Conservation (phyloP, 2,888 invertebrate species). For the Apamea monoglypha region DNA sequence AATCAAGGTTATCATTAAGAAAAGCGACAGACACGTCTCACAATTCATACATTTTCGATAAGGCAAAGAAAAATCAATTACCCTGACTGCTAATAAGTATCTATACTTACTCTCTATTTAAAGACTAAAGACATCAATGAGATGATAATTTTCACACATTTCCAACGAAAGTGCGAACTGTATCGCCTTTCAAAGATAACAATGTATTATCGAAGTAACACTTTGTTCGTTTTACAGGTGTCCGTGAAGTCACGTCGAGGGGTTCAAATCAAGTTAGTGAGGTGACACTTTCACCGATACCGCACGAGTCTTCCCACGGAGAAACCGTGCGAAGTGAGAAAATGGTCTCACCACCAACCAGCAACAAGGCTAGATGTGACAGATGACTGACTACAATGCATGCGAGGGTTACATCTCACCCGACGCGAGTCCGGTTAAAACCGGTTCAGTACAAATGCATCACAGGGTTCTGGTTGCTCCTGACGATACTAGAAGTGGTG, state of each 20-base stretch:
- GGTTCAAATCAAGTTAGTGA: conserved; percentile 78
- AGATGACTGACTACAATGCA: conserved; percentile 83
- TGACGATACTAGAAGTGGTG: conserved; percentile 72
- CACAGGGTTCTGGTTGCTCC: conserved; percentile 71
- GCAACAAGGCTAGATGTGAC: conserved; percentile 77
- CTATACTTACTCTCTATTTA: conserved; percentile 31
- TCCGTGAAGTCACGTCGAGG: conserved; percentile 77
- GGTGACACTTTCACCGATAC: conserved; percentile 86
- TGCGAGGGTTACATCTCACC: conserved; percentile 72
- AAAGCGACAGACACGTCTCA: conserved; percentile 4
- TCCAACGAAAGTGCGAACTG: conserved; percentile 41
- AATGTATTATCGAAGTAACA: conserved; percentile 71
- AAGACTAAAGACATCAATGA: conserved; percentile 33
- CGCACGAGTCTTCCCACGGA: conserved; percentile 78
- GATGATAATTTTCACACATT: conserved; percentile 43
- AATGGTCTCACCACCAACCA: conserved; percentile 81
- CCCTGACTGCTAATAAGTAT: neutral
- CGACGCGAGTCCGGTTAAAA: conserved; percentile 87
- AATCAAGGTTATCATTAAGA: neutral
- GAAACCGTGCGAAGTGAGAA: conserved; percentile 87
- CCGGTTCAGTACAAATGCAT: conserved; percentile 69
- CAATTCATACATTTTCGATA: neutral
- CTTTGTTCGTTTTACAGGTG: conserved; percentile 80
- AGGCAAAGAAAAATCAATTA: neutral
- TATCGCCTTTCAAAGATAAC: conserved; percentile 75